Evolutionary conservation across 1,140 invertebrate species (phyloP), one percentile per base, ranked within the genome.

Genomic region (Lasioglossum albipes): DNA sequence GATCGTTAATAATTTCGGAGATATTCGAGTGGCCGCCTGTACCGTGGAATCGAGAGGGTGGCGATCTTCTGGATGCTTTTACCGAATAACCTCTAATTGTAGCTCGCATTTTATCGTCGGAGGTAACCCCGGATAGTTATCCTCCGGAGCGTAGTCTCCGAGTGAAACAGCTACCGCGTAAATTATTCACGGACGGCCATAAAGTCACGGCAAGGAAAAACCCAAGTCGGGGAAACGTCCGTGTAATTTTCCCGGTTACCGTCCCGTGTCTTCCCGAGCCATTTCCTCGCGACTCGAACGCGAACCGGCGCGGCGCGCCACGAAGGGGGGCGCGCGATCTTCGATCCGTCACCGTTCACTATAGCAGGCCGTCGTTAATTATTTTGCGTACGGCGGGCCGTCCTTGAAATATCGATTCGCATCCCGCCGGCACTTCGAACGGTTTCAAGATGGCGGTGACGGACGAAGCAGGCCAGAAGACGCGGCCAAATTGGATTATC

Each of bases 361-460:
- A n/a, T 2, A 22, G 27, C 31, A 49, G 10, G 45, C 41, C 13
- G 52, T 67, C 52, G 77, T 79, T 74, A 67, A 74, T 49, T 74
- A 74, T 71, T 78, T 78, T 74, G 62, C 77, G 62, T 79, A 66
- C 49, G 41, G 65, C 71, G n/a, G 67, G 52, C 65, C 76, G 85
- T 86, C 79, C 82, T 81, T 84, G 81, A 74, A 74, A 77, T 87
- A 87, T 87, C 82, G 86, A 87, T 86, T 86, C 67, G 71, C 65
- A 82, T 68, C 69, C 36, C 52, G 66, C 16, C 81, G 62, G 67
- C 54, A 59, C 79, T 72, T 85, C 42, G 79, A 85, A 87, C 85
- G 78, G 85, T 84, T 86, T 79, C 84, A 84, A 86, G 77, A 87
- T 86, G 86, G 86, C 84, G 82, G 83, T 78, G 75, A 78, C 76